These are phyloP conservation scores for Aptenodytes patagonicus DNA, from an alignment of 2,113 vertebrate genomes.

Conservation along the genomic window DNA sequence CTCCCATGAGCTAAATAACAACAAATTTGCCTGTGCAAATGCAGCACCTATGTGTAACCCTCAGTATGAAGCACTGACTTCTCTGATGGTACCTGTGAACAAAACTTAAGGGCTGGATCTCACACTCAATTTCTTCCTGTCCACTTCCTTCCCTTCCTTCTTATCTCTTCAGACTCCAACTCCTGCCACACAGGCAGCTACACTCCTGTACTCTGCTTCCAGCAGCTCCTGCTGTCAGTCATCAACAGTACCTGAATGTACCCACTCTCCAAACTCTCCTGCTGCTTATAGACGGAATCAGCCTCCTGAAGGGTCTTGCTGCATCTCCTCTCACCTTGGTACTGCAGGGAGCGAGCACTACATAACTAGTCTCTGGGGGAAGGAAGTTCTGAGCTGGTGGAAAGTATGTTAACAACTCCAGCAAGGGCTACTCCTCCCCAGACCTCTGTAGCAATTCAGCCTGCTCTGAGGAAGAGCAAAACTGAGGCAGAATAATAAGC, in stretches of 20 bases:
- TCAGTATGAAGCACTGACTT: background rate
- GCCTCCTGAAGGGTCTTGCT: background rate
- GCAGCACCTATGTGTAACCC: background rate
- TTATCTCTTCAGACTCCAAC: background rate
- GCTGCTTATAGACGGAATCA: background rate
- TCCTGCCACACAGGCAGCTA: background rate
- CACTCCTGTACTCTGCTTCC: background rate
- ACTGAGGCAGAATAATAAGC: background rate
- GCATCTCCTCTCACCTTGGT: background rate
- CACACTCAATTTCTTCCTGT: background rate
- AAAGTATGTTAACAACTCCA: background rate
- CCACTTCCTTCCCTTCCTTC: background rate
- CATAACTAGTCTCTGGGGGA: background rate
- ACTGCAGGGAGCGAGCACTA: background rate
- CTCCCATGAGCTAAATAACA: background rate
- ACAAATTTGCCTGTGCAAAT: background rate
- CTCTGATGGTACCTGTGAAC: background rate
- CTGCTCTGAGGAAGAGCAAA: background rate
- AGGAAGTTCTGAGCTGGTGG: background rate
- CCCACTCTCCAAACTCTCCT: background rate
- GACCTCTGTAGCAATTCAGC: background rate
- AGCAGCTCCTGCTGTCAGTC: background rate
- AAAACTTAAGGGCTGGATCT: background rate
- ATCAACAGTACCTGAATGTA: background rate
- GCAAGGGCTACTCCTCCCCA: background rate